These are phyloP conservation scores for Hypercompe scribonia DNA, from an alignment of 2,888 invertebrate genomes.

Conservation along the genomic window DNA sequence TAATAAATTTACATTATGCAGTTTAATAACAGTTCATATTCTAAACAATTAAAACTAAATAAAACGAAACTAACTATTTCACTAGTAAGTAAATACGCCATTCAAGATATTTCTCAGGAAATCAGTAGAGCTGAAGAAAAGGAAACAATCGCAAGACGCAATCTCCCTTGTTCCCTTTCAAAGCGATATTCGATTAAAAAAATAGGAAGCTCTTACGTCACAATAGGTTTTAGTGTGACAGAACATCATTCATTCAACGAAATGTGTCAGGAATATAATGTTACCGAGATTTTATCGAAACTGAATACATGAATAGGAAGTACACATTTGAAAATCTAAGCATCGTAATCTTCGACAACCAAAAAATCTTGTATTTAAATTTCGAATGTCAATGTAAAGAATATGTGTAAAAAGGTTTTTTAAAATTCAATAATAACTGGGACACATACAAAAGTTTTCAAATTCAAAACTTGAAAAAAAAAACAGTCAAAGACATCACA, in stretches of 20 bases:
- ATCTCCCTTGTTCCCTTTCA: constrained; percentile 19
- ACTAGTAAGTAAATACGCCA: neutral
- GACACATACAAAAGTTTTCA: constrained; percentile 31
- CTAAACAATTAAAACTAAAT: too few species aligned
- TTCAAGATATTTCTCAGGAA: neutral
- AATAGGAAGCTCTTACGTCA: constrained; percentile 7
- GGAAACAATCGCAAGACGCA: constrained; percentile 31
- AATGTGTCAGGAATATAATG: constrained; percentile 5
- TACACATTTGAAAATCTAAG: constrained; percentile 22
- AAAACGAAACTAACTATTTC: neutral
- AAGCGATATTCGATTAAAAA: constrained; percentile 13
- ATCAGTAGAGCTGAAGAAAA: neutral
- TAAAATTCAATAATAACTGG: constrained; percentile 41
- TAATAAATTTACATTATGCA: too few species aligned
- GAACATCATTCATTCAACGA: constrained; percentile 9
- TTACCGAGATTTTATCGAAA: constrained; percentile 19
- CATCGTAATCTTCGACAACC: neutral
- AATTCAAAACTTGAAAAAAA: constrained; percentile 34
- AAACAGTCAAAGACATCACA: constrained; percentile 4
- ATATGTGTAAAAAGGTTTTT: constrained; percentile 26
- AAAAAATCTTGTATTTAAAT: constrained; percentile 8
- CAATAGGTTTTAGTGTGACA: constrained; percentile 15
- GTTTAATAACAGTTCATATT: too few species aligned
- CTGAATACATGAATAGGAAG: constrained; percentile 34
- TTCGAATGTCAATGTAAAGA: constrained; percentile 13